Evolutionary conservation across 2,888 invertebrate genomes (phyloP).

Genomic region (Lacanobia oleracea): DNA sequence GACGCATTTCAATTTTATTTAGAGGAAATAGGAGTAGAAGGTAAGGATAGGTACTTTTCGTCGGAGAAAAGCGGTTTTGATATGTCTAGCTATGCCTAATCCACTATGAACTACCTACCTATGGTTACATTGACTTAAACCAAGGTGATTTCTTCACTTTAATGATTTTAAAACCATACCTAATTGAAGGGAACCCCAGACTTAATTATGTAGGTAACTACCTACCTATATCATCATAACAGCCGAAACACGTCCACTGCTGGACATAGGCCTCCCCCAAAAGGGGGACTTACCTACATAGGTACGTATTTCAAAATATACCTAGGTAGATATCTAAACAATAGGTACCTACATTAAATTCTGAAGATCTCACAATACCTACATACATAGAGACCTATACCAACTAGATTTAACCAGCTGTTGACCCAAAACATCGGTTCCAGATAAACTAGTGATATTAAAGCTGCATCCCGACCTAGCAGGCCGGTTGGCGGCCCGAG

Average conservation of each 20-base stretch:
- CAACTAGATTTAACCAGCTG: background rate
- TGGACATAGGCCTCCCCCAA: no score
- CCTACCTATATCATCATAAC: no score
- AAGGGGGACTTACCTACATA: no score
- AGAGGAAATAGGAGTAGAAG: constrained; percentile 86
- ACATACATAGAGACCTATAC: background rate
- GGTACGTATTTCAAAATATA: no score
- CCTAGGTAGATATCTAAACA: no score
- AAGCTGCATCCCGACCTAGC: constrained; percentile 92
- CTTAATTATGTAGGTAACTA: no score
- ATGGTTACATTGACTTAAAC: no score
- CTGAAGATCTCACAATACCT: background rate
- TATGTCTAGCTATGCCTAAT: background rate
- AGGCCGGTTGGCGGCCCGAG: constrained; percentile 89
- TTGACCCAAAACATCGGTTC: constrained; percentile 54
- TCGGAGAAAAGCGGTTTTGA: background rate
- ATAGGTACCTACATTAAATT: no score
- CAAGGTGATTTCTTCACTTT: background rate
- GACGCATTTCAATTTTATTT: constrained; percentile 89
- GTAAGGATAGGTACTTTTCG: constrained; percentile 81
- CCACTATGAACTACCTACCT: background rate
- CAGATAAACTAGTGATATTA: constrained; percentile 90
- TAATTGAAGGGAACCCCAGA: background rate
- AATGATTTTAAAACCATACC: background rate
- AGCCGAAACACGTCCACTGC: no score